These are phyloP conservation scores for Lacanobia oleracea DNA, from an alignment of 2,888 invertebrate genomes.

Conservation along the genomic window DNA sequence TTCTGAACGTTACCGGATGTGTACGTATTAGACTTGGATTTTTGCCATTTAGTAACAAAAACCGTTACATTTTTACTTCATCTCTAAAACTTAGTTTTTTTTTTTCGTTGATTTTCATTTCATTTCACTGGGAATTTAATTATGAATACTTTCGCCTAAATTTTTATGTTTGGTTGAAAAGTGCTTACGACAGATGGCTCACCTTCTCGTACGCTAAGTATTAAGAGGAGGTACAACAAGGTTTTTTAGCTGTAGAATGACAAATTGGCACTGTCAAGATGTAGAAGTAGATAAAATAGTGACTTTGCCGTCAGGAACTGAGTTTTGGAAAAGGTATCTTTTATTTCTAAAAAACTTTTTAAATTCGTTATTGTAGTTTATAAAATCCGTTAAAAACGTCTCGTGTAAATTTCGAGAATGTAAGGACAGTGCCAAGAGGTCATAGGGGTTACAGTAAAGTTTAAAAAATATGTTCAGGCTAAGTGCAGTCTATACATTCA, in stretches of 20 bases:
- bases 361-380: slow-evolving; percentile 6
- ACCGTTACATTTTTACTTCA: neutral
- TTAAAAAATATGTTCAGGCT: slow-evolving; percentile 76
- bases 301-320: slow-evolving; percentile 10
- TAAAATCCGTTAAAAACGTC: slow-evolving; percentile 22
- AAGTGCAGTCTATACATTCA: slow-evolving; percentile 71
- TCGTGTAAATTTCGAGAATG: slow-evolving; percentile 16
- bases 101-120: neutral
- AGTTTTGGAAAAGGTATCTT: neutral
- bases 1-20: slow-evolving; percentile 7
- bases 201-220: slow-evolving; percentile 3
- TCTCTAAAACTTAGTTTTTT: neutral
- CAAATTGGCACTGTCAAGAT: slow-evolving; percentile 51
- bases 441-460: slow-evolving; percentile 68
- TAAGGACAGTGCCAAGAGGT: slow-evolving; percentile 56
- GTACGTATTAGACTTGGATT: neutral
- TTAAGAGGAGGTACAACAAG: slow-evolving; percentile 20
- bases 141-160: neutral
- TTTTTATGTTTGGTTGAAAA: neutral
- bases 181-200: slow-evolving; percentile 28
- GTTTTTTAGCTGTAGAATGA: slow-evolving; percentile 36
- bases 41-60: neutral
- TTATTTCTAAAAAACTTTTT: neutral
- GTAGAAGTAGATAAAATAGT: slow-evolving; percentile 35
- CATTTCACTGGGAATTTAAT: too few relatives aligned